A percentile compares a stretch with the other conserved stretches of the same genome.
These are phyloP conservation scores for Furcula furcula DNA, from an alignment of 2,888 invertebrate species.

Conservation along the genomic window DNA sequence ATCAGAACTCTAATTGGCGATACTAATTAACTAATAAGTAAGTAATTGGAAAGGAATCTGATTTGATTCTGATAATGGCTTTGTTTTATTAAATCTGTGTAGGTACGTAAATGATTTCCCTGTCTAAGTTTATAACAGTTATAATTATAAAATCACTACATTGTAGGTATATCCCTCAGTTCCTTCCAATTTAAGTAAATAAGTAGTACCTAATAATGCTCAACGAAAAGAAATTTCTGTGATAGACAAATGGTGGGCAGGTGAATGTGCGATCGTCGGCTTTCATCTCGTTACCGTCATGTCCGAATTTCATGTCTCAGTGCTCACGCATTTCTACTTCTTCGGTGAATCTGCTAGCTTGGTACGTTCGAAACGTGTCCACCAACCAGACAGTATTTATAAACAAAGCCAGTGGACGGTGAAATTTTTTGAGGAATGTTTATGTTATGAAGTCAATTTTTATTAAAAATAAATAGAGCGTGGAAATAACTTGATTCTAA, in stretches of 20 bases:
- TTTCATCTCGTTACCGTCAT: slow-evolving; percentile 17
- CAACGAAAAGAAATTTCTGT: not conserved
- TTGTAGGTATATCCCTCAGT: no score
- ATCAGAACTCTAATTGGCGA: not conserved
- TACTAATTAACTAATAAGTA: slow-evolving; percentile 6
- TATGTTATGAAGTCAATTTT: slow-evolving; percentile 6
- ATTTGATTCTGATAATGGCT: no score
- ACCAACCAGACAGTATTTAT: slow-evolving; percentile 11
- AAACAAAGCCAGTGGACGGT: slow-evolving; percentile 23
- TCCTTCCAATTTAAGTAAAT: no score
- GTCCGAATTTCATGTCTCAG: slow-evolving; percentile 23
- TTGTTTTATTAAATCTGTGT: no score
- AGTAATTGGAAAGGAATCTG: slow-evolving; percentile 4
- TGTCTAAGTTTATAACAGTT: no score
- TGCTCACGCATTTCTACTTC: slow-evolving; percentile 15
- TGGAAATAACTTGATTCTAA: slow-evolving; percentile 10
- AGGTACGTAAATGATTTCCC: no score
- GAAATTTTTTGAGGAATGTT: slow-evolving; percentile 15
- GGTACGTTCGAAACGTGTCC: not conserved
- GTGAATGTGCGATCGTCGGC: slow-evolving; percentile 6
- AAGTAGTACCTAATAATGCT: no score
- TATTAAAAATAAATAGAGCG: slow-evolving; percentile 16
- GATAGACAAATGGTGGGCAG: not conserved
- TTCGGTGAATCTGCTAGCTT: not conserved
- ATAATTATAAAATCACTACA: no score